Percentiles rank a stretch among this genome's conserved stretches.
Conservation (phyloP, 2,113 vertebrate species). For the Salminus brasiliensis region DNA sequence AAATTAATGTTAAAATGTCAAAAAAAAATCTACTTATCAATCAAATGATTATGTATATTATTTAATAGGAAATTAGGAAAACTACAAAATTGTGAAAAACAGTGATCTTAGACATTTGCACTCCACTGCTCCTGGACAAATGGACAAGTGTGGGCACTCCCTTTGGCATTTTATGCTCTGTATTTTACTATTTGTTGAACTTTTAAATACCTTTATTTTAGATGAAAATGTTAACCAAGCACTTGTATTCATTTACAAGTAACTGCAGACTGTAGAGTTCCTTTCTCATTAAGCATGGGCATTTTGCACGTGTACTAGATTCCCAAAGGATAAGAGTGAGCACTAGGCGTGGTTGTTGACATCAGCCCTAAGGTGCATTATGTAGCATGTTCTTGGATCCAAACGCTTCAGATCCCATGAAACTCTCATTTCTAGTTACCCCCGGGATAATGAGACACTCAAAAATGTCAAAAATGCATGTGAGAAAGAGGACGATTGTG, state of each 20-base stretch:
- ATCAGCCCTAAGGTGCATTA: conserved; percentile 27
- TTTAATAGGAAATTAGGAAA: no score
- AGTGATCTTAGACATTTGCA: no score
- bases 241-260: neutral
- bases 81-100: no score
- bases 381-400: conserved; percentile 4
- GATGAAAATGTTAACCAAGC: no score
- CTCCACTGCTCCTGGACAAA: no score
- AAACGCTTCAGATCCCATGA: neutral
- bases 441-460: conserved; percentile 4
- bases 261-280: neutral
- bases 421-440: neutral
- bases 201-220: no score
- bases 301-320: neutral
- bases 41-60: no score
- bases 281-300: neutral
- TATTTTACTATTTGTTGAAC: no score
- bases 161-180: no score
- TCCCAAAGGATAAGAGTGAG: neutral
- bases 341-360: neutral
- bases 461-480: conserved; percentile 21
- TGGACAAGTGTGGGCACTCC: no score
- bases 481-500: conserved; percentile 1
- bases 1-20: no score
- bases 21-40: no score